These are phyloP conservation scores for Falco punctatus DNA, from an alignment of 2,113 vertebrate genomes.

Conservation along the genomic window DNA sequence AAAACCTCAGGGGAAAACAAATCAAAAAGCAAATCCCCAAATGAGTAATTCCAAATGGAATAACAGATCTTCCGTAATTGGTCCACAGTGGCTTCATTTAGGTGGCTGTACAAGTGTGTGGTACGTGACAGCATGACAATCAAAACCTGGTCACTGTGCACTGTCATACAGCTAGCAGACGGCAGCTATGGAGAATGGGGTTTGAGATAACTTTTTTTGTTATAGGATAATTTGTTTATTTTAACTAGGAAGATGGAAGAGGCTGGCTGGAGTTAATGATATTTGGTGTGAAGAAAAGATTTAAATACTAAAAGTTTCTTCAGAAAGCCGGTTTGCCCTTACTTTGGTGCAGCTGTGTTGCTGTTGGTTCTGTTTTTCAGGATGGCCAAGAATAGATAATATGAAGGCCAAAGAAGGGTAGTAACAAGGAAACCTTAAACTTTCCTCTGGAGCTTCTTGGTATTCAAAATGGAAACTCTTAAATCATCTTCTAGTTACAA, in stretches of 20 bases:
- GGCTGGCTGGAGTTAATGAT: rapidly evolving
- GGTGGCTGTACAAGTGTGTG: not conserved
- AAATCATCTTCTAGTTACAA: not conserved
- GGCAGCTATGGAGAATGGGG: not conserved
- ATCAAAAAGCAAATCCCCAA: constrained; percentile 54
- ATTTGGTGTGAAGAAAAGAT: not conserved
- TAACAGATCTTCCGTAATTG: constrained; percentile 31
- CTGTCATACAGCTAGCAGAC: not conserved
- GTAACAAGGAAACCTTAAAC: not conserved
- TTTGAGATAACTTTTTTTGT: not conserved
- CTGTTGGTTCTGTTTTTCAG: not conserved
- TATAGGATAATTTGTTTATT: not conserved
- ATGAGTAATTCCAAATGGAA: constrained; percentile 17
- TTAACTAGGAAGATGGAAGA: not conserved
- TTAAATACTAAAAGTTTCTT: not conserved
- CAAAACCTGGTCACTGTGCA: not conserved
- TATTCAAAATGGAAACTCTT: constrained; percentile 12
- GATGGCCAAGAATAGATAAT: not conserved
- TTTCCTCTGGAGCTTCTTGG: not conserved
- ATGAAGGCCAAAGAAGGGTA: not conserved
- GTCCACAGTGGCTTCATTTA: constrained; percentile 4
- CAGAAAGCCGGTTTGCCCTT: not conserved
- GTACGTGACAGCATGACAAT: not conserved
- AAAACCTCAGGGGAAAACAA: constrained; percentile 60
- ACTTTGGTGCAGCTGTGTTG: not conserved